Percentiles rank a stretch among this genome's conserved stretches.
These are phyloP conservation scores for Amblyraja radiata DNA, from an alignment of 2,797 vertebrate species.

Conservation along the genomic window DNA sequence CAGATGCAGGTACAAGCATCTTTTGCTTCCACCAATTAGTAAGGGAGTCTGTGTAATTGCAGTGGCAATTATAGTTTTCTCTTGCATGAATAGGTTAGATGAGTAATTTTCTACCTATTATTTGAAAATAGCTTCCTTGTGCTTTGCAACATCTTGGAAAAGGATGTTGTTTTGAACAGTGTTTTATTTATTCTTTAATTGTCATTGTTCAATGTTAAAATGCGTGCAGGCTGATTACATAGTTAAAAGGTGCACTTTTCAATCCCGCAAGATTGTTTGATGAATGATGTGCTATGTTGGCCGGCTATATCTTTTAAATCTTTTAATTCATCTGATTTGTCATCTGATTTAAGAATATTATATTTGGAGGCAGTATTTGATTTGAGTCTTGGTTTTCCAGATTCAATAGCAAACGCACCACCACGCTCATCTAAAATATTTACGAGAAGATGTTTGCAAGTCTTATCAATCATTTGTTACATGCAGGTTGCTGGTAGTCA, in stretches of 20 bases:
- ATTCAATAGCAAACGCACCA: not conserved
- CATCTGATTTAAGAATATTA: not conserved
- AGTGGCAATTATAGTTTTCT: not conserved
- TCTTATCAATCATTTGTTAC: not conserved
- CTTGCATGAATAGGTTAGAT: not conserved
- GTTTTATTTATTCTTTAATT: not conserved
- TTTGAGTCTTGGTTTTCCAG: not conserved
- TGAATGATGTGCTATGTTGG: not conserved
- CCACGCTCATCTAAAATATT: not conserved
- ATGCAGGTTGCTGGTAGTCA: not conserved
- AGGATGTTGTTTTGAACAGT: not conserved
- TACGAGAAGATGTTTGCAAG: no score
- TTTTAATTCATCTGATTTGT: not conserved
- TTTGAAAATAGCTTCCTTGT: not conserved
- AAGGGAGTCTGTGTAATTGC: not conserved
- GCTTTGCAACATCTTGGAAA: not conserved
- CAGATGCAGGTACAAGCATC: constrained; percentile 22
- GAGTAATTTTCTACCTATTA: constrained; percentile 9
- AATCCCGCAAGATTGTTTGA: not conserved
- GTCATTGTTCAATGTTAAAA: not conserved
- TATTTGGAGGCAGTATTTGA: not conserved
- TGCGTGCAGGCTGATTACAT: not conserved
- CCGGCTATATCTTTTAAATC: not conserved
- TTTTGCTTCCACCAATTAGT: constrained; percentile 28
- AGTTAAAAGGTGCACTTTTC: not conserved